These are phyloP conservation scores for Diceros bicornis DNA, from an alignment of 2,797 vertebrate genomes.

Conservation along the genomic window DNA sequence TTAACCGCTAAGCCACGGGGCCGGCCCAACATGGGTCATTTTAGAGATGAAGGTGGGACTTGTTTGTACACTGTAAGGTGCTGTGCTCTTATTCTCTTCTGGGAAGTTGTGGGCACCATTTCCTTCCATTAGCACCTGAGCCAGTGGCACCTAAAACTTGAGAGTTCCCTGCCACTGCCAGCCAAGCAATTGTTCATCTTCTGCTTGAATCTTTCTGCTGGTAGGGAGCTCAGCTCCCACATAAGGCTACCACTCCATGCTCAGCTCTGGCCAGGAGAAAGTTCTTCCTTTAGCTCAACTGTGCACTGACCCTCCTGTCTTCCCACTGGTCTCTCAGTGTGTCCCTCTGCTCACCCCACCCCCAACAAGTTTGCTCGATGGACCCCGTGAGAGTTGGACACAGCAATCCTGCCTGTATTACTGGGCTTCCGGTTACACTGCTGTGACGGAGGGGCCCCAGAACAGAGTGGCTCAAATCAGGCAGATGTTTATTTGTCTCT, in stretches of 20 bases:
- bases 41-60: background rate
- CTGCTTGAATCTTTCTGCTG: background rate
- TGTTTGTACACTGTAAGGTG: background rate
- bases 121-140: background rate
- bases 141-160: background rate
- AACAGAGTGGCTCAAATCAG: background rate
- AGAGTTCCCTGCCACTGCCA: background rate
- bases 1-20: too few relatives aligned
- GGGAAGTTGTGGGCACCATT: background rate
- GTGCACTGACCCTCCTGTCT: background rate
- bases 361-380: background rate
- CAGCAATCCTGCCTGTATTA: background rate
- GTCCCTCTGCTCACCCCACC: background rate
- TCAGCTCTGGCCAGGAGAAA: background rate
- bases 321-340: accelerated
- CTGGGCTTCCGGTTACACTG: background rate
- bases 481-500: background rate
- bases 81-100: background rate
- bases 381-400: background rate
- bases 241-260: background rate
- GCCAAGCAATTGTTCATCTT: background rate
- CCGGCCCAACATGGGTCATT: background rate
- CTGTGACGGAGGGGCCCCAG: background rate
- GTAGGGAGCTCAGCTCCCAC: background rate
- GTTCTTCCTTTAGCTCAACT: background rate